Percentiles rank a stretch among this genome's conserved stretches.
These are phyloP conservation scores for Tupaia tana DNA, from an alignment of 2,113 vertebrate genomes.

Conservation along the genomic window DNA sequence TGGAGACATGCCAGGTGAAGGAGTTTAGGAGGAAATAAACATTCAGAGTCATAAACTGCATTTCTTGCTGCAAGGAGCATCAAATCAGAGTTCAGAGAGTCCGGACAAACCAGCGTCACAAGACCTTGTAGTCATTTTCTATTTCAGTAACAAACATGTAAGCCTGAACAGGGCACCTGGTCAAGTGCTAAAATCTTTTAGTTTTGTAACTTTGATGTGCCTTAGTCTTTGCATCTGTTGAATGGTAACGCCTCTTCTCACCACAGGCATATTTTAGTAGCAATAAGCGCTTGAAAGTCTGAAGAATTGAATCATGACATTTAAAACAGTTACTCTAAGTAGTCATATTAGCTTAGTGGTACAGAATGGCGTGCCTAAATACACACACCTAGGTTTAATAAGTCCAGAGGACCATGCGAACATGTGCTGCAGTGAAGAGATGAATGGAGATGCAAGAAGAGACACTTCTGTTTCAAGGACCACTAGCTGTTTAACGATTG, in stretches of 20 bases:
- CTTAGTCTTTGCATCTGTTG: background rate
- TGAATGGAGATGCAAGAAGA: background rate
- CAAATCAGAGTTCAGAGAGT: background rate
- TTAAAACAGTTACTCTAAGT: background rate
- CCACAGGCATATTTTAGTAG: background rate
- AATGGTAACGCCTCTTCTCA: background rate
- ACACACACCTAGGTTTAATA: background rate
- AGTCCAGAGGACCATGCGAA: background rate
- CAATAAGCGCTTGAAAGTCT: slow-evolving; percentile 2
- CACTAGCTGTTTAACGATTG: background rate
- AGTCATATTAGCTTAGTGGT: background rate
- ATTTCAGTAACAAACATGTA: background rate
- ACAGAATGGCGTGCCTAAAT: background rate
- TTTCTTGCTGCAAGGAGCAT: background rate
- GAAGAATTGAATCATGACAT: background rate
- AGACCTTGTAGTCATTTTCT: background rate
- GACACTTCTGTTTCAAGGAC: background rate
- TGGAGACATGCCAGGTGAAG: background rate
- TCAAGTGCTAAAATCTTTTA: background rate
- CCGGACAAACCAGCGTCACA: background rate
- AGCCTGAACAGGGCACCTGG: background rate
- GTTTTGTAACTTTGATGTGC: background rate
- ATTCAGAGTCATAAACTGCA: background rate
- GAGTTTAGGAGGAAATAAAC: background rate
- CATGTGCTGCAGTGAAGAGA: background rate